Evolutionary conservation across 2,888 invertebrate species (phyloP).

Genomic region (Lasioglossum leucozonium): DNA sequence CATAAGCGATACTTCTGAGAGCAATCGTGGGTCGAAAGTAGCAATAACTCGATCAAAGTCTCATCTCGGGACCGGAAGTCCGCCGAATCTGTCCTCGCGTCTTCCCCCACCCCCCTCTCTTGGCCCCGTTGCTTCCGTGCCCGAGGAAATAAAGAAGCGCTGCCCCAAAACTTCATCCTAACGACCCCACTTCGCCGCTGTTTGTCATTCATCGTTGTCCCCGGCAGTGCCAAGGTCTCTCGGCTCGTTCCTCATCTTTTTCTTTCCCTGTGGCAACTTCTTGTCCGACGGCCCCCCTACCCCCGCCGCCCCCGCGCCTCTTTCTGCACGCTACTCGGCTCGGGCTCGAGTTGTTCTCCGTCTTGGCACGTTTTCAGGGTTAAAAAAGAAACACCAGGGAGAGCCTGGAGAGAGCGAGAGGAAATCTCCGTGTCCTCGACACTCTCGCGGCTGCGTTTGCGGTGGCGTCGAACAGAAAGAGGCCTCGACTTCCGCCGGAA

Average conservation of each 20-base stretch:
- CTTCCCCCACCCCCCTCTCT: not conserved
- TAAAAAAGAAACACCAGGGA: constrained; percentile 59
- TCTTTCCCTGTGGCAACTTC: constrained; percentile 50
- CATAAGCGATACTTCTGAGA: too few species aligned
- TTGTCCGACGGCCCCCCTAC: constrained; percentile 12
- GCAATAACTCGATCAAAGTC: constrained; percentile 12
- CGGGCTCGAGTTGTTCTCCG: constrained; percentile 45
- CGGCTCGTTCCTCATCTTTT: constrained; percentile 46
- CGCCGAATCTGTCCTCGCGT: not conserved
- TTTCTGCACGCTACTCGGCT: constrained; percentile 35
- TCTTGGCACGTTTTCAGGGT: constrained; percentile 71
- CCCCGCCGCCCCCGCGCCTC: constrained; percentile 9
- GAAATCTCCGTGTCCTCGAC: not conserved
- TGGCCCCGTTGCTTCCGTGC: constrained; percentile 1
- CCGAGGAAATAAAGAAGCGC: constrained; percentile 22
- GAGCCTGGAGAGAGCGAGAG: not conserved
- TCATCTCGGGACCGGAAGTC: not conserved
- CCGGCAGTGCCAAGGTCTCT: constrained; percentile 65
- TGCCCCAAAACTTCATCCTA: constrained; percentile 50
- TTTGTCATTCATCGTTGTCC: constrained; percentile 59
- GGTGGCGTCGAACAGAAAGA: not conserved
- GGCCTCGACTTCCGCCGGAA: constrained; percentile 53
- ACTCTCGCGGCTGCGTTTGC: constrained; percentile 16
- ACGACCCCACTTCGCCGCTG: constrained; percentile 44
- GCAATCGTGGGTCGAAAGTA: not conserved